Evolutionary conservation across 2,797 vertebrate genomes (phyloP), one percentile per base, ranked within the genome.

Genomic region (Percopsis omiscomaycus): DNA sequence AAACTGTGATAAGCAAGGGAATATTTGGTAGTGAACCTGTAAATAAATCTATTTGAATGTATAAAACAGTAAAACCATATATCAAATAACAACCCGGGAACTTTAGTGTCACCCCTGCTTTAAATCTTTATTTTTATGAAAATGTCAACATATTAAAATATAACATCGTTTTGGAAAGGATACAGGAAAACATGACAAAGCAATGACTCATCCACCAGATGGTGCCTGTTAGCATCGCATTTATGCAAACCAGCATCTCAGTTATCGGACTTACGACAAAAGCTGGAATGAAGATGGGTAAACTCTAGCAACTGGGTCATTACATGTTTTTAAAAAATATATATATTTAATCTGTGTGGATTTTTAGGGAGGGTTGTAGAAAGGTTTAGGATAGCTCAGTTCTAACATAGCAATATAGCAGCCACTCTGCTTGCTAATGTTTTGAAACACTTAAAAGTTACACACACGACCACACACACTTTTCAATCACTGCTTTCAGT

Each of bases 321-420:
- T 55, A 32, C 51, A 47, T 51, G 47, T 59, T 54, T 59, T 48
- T 32, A 27, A 70, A 70, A 62, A 50, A 74, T 70, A 60, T 67
- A 73, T 65, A 22, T 22, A 22, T 22, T 22, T 55, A 61, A 45
- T 75, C 27, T 62, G 59, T 71, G 63, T 77, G 64, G 69, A 67
- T 71, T 65, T 61, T 82, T 77, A 76, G 69, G 61, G 46, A 70
- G 63, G 54, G 68, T 75, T 81, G 68, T 75, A 73, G 60, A 69
- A 10, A 57, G 32, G 74, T 77, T 77, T 78, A 22, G 22, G 22
- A 1, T 22, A 63, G 77, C 74, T 82, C 62, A 71, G 14, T 77
- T 71, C 9, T 56, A 71, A 55, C 66, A 73, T 71, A 79, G 80
- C 66, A 63, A 69, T 70, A 74, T 70, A 74, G 69, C 68, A 74